phyloP scores from a whole-genome alignment of 2,888 invertebrate species.

The Dasysyrphus albostriatus region DNA sequence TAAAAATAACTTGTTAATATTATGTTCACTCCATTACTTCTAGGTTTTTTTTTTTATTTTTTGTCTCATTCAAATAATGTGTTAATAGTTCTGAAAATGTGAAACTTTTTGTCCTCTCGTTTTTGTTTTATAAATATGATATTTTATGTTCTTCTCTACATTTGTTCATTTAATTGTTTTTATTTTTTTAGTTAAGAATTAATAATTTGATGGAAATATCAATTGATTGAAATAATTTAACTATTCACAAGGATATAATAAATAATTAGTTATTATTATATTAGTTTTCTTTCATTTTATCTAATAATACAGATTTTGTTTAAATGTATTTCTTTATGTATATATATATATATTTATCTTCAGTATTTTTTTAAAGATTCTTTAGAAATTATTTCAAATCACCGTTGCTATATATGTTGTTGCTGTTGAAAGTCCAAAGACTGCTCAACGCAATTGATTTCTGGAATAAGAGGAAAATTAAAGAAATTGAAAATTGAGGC shows the following conservation, averaged over 20 bases:
- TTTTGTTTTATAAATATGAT: constrained; percentile 69
- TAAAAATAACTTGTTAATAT: constrained; percentile 66
- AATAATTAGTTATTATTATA: constrained; percentile 66
- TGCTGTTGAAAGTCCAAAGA: constrained; percentile 46
- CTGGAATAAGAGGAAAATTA: constrained; percentile 74
- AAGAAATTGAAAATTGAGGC: background rate
- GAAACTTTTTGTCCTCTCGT: constrained; percentile 42
- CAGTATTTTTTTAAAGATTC: constrained; percentile 52
- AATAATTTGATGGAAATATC: constrained; percentile 71
- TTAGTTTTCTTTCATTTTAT: constrained; percentile 55
- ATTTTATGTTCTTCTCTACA: constrained; percentile 64
- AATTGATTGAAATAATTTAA: constrained; percentile 75
- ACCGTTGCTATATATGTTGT: constrained; percentile 64
- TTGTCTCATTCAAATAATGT: constrained; percentile 49
- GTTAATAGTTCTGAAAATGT: constrained; percentile 61
- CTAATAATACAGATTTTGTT: constrained; percentile 71
- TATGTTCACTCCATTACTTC: constrained; percentile 52
- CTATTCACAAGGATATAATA: constrained; percentile 75
- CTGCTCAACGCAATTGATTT: constrained; percentile 82
- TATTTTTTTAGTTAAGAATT: constrained; percentile 58
- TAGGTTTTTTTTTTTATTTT: constrained; percentile 38
- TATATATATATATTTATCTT: constrained; percentile 18
- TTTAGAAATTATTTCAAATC: constrained; percentile 72
- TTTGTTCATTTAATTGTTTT: constrained; percentile 59
- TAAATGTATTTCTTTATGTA: constrained; percentile 5